Evolutionary conservation across 2,888 invertebrate genomes (phyloP).

Genomic region (Platycnemis pennipes): DNA sequence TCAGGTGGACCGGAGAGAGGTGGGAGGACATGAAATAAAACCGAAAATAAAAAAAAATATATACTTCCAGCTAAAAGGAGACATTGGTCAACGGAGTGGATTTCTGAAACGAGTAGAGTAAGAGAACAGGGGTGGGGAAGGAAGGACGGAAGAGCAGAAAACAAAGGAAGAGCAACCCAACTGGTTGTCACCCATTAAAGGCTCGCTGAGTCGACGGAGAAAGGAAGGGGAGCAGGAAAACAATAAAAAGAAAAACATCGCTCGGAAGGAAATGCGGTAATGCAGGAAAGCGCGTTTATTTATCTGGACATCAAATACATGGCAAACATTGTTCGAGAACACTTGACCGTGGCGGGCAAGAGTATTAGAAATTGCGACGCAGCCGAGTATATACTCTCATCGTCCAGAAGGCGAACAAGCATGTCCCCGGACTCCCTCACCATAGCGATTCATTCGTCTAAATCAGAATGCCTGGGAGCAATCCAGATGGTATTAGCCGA

Average conservation of each 20-base stretch:
- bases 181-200: slow-evolving; percentile 54
- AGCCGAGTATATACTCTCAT: not conserved
- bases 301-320: not conserved
- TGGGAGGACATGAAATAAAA: not conserved
- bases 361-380: not conserved
- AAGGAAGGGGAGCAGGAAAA: not conserved
- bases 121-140: not conserved
- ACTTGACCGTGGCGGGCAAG: not conserved
- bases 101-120: not conserved
- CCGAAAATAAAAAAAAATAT: not conserved
- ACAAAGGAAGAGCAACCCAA: slow-evolving; percentile 37
- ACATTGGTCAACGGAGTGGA: slow-evolving; percentile 53
- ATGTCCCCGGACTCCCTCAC: not conserved
- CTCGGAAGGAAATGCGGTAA: slow-evolving; percentile 51
- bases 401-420: not conserved
- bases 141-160: not conserved
- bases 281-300: slow-evolving; percentile 15
- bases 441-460: not conserved
- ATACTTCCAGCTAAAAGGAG: slow-evolving; percentile 5
- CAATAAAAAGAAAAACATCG: slow-evolving; percentile 16
- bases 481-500: not conserved
- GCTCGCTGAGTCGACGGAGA: slow-evolving; percentile 2
- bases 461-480: not conserved
- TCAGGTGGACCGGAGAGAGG: not conserved
- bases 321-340: not conserved